phyloP scores from a whole-genome alignment of 2,113 vertebrate species.

The Burhinus oedicnemus region DNA sequence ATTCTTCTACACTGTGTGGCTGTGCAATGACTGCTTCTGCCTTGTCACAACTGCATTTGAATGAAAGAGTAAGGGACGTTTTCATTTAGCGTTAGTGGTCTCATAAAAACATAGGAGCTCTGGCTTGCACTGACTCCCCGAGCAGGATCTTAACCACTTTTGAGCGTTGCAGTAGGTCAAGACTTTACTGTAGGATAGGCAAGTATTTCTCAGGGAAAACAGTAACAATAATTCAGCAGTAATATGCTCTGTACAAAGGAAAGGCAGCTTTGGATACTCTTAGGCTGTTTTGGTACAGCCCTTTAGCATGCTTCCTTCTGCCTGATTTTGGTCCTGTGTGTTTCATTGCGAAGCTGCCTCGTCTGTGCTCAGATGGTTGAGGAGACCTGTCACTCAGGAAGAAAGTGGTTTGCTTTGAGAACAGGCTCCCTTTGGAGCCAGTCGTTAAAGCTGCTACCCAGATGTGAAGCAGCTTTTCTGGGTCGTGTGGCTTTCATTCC shows the following conservation, averaged over 20 bases:
- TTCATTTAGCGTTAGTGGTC: background rate
- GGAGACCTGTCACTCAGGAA: background rate
- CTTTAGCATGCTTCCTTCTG: background rate
- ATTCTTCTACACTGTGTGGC: background rate
- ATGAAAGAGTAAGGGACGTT: background rate
- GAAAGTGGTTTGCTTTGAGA: background rate
- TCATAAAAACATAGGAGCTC: background rate
- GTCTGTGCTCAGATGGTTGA: background rate
- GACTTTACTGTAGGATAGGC: background rate
- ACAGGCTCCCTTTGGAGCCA: background rate
- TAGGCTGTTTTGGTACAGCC: background rate
- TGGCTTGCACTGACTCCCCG: background rate
- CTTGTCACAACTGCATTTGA: background rate
- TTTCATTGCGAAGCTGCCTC: background rate
- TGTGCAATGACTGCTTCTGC: background rate
- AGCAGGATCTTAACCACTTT: background rate
- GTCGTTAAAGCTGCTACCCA: background rate
- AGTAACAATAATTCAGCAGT: background rate
- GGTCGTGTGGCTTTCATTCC: background rate
- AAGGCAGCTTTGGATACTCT: background rate
- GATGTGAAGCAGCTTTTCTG: constrained; percentile 24
- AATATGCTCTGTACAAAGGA: background rate
- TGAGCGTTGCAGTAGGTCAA: background rate
- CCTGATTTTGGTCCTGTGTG: background rate
- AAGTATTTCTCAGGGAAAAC: background rate